Conservation (phyloP, 2,113 vertebrate genomes). For the Aptenodytes patagonicus region DNA sequence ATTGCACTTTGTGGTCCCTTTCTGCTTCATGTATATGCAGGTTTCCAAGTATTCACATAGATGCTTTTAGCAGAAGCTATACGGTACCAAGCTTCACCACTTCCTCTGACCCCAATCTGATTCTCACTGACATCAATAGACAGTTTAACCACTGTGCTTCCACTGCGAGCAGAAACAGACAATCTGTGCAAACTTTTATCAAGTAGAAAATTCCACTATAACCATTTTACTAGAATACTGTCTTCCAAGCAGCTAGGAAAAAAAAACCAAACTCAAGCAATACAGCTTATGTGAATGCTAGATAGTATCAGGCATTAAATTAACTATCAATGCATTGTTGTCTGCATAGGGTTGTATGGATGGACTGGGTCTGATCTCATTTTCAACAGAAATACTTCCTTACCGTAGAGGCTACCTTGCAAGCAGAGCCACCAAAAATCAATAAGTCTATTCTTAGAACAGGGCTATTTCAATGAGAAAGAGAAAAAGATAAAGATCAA, state of each 20-base stretch:
- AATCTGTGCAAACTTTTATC: neutral
- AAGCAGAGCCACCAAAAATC: slow-evolving; percentile 3
- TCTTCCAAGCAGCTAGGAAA: neutral
- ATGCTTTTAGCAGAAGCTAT: neutral
- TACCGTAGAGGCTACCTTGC: neutral
- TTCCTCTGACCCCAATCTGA: neutral
- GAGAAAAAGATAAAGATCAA: neutral
- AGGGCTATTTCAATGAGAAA: neutral
- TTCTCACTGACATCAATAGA: neutral
- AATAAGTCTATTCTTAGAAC: neutral
- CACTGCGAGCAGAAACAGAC: rapidly evolving
- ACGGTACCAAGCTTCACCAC: neutral
- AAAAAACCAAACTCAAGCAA: neutral
- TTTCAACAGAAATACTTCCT: neutral
- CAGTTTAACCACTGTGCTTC: neutral
- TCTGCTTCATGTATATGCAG: neutral
- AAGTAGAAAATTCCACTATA: neutral
- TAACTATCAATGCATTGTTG: neutral
- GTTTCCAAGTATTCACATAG: neutral
- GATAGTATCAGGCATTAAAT: neutral
- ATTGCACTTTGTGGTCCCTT: neutral
- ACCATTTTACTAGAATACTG: neutral
- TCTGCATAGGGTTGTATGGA: neutral
- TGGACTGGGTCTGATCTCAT: neutral
- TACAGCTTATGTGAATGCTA: neutral